These are phyloP conservation scores for Cryptoprocta ferox DNA, from an alignment of 2,797 vertebrate genomes.

Conservation along the genomic window DNA sequence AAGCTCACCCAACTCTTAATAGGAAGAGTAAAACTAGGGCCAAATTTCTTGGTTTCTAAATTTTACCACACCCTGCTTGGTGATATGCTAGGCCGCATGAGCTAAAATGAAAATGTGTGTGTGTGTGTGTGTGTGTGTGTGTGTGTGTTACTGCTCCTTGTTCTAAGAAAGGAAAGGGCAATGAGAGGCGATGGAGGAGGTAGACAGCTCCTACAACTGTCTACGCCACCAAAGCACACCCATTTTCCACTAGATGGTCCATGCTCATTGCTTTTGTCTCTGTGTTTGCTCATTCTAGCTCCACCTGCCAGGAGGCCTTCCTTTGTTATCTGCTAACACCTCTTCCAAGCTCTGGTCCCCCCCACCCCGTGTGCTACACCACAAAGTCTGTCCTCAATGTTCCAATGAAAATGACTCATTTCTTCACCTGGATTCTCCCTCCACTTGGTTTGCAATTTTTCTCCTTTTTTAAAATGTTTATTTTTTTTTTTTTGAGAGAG, in stretches of 20 bases:
- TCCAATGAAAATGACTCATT: background rate
- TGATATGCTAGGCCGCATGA: background rate
- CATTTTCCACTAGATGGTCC: fast-evolving
- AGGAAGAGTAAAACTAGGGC: background rate
- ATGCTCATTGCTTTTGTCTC: fast-evolving
- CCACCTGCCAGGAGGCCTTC: background rate
- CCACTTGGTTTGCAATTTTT: background rate
- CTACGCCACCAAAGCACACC: fast-evolving
- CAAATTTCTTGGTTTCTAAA: background rate
- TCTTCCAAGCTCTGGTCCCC: background rate
- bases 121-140: background rate
- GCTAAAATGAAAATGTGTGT: background rate
- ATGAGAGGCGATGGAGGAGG: background rate
- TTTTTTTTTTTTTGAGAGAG: too few relatives aligned
- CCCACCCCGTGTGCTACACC: too few relatives aligned
- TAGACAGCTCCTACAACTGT: too few relatives aligned
- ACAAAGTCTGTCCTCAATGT: too few relatives aligned
- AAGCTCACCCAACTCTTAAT: background rate
- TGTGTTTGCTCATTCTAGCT: background rate
- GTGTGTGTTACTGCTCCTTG: background rate
- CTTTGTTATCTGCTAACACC: background rate
- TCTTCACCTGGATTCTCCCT: background rate
- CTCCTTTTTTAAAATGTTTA: too few relatives aligned
- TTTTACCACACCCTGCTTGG: background rate
- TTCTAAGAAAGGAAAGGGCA: background rate